These are phyloP conservation scores for Agrochola lychnidis DNA, from an alignment of 2,888 invertebrate species.

Conservation along the genomic window DNA sequence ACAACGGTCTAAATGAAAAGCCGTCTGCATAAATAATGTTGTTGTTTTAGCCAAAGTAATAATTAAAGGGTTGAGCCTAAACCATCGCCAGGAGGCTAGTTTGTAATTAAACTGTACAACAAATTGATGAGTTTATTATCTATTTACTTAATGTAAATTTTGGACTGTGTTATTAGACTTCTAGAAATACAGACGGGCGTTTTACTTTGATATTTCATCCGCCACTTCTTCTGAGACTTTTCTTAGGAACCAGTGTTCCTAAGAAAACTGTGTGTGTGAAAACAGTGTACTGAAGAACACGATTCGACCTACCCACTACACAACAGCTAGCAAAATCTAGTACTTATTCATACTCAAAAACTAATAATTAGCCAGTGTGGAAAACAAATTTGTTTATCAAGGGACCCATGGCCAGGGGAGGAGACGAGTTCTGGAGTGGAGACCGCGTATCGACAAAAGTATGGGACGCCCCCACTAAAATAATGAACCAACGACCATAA, in stretches of 20 bases:
- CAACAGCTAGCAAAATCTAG: neutral
- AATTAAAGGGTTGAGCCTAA: conserved; percentile 31
- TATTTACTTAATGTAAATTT: neutral
- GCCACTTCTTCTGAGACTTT: neutral
- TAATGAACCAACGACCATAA: neutral
- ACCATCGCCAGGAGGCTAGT: conserved; percentile 27
- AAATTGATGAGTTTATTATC: conserved; percentile 20
- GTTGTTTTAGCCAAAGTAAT: conserved; percentile 18
- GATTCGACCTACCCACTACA: neutral
- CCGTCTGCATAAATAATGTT: conserved; percentile 22
- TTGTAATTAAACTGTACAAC: conserved; percentile 10
- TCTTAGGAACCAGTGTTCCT: neutral
- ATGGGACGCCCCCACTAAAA: neutral
- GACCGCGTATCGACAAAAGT: neutral
- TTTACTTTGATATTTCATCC: neutral
- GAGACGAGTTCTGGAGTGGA: neutral
- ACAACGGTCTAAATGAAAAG: conserved; percentile 19
- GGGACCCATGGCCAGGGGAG: neutral
- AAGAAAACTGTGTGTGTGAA: too few species aligned
- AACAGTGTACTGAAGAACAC: neutral
- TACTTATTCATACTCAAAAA: neutral
- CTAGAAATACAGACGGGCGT: neutral
- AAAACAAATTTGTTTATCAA: neutral
- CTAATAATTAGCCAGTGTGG: neutral
- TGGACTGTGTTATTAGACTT: neutral